phyloP scores from a whole-genome alignment of 2,888 invertebrate genomes.

The Choreutis nemorana region DNA sequence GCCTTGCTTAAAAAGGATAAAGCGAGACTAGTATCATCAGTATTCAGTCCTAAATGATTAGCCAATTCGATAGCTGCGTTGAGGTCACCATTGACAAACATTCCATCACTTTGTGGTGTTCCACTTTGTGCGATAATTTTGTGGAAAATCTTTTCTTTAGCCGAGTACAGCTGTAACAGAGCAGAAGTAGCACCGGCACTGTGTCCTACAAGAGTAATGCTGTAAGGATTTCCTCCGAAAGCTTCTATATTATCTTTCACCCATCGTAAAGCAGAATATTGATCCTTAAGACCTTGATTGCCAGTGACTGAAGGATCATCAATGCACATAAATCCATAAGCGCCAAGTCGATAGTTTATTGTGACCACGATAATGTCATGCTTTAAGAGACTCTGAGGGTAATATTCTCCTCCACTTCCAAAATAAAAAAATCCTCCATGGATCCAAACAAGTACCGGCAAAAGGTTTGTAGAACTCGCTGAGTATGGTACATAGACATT shows the following conservation, averaged over 20 bases:
- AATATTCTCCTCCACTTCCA: constrained; percentile 34
- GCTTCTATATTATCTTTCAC: constrained; percentile 40
- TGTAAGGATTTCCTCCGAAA: constrained; percentile 53
- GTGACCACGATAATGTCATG: constrained; percentile 45
- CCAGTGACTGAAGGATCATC: constrained; percentile 40
- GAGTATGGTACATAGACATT: constrained; percentile 62
- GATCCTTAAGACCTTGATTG: constrained; percentile 54
- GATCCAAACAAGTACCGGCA: constrained; percentile 51
- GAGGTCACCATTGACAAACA: constrained; percentile 37
- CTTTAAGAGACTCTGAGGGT: constrained; percentile 32
- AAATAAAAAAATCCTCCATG: constrained; percentile 41
- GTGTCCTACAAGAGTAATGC: constrained; percentile 47
- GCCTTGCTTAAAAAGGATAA: constrained; percentile 28
- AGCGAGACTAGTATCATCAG: constrained; percentile 34
- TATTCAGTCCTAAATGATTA: constrained; percentile 33
- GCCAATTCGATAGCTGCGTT: constrained; percentile 39
- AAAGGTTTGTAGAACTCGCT: constrained; percentile 34
- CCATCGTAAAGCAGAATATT: constrained; percentile 44
- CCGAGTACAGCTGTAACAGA: constrained; percentile 41
- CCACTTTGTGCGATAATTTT: constrained; percentile 50
- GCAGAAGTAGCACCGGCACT: constrained; percentile 44
- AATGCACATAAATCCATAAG: constrained; percentile 53
- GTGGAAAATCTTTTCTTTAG: constrained; percentile 40
- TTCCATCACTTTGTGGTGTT: constrained; percentile 37
- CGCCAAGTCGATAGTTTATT: constrained; percentile 49